Evolutionary conservation across 1,140 invertebrate species (phyloP), one percentile per base, ranked within the genome.

Genomic region (Battus philenor): DNA sequence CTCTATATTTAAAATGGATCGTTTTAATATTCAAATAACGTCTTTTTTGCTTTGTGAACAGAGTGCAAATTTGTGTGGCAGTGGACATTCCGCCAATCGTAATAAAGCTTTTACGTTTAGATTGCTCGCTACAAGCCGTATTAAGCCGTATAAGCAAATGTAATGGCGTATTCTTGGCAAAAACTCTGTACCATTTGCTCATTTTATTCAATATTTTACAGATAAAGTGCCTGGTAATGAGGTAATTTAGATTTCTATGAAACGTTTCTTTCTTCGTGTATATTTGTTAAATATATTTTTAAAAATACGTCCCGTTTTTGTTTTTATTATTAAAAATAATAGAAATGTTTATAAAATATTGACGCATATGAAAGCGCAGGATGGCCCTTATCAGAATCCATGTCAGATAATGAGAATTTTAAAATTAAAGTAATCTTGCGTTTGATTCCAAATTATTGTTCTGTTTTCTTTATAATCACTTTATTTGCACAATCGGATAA

Each of bases 81-180:
- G 7, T 20, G 30, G 38, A 49, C 44, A 29, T 30, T 20, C 32
- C 12, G 2, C 36, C 41, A 51, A 55, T 59, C 51, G 38, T 41
- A 41, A 41, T 41, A 62, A 59, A 58, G 33, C 41, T 54, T 57
- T 63, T 46, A 56, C 44, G 32, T 44, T 39, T 44, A 51, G 54
- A 62, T 62, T 54, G 55, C 59, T 34, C 41, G 41, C 46, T 47
- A 47, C 54, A 48, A 43, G 54, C 34, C 29, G 38, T 55, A 56
- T 56, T 59, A 55, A 59, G 51, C 20, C 10, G 17, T 45, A 45
- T 56, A 48, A 50, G 48, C 49, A 47, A 50, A 55, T 47, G 32
- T 34, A 38, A 52, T 33, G 38, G 18, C 11, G 17, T 27, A 27
- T 41, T 26, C 10, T 10, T 17, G n/a, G n/a, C n/a, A n/a, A n/a